A percentile compares a stretch with the other conserved stretches of the same genome.
These are phyloP conservation scores for Mugil cephalus DNA, from an alignment of 2,113 vertebrate genomes.

Conservation along the genomic window DNA sequence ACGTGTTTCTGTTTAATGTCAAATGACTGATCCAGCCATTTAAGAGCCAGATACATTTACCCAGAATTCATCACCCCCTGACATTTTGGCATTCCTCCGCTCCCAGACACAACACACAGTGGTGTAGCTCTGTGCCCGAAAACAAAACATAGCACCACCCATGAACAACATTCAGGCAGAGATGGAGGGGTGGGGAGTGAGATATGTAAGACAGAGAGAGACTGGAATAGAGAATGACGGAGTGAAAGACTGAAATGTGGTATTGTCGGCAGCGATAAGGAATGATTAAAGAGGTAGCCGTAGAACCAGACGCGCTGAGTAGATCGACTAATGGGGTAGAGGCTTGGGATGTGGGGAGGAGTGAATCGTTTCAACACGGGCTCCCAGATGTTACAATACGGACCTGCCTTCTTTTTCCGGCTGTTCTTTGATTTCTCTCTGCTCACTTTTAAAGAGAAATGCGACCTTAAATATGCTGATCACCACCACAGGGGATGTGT, in stretches of 20 bases:
- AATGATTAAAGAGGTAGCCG: slow-evolving; percentile 91
- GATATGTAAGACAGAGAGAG: slow-evolving; percentile 42
- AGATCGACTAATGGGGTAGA: slow-evolving; percentile 88
- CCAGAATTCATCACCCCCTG: slow-evolving; percentile 61
- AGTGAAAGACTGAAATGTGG: slow-evolving; percentile 79
- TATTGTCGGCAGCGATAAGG: slow-evolving; percentile 90
- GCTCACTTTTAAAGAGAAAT: background rate
- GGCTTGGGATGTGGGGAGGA: slow-evolving; percentile 38
- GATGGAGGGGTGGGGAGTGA: background rate
- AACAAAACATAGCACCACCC: slow-evolving; percentile 67
- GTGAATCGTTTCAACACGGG: slow-evolving; percentile 84
- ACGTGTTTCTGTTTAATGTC: too few relatives aligned
- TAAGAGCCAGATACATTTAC: slow-evolving; percentile 43
- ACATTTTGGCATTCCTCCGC: slow-evolving; percentile 32
- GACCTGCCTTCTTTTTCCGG: slow-evolving; percentile 47
- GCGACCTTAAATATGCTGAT: background rate
- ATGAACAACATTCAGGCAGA: slow-evolving; percentile 37
- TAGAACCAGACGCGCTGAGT: slow-evolving; percentile 86
- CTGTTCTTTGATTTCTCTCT: too few relatives aligned
- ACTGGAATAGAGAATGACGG: background rate
- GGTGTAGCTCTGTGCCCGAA: slow-evolving; percentile 44
- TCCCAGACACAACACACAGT: slow-evolving; percentile 55
- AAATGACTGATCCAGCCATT: slow-evolving; percentile 25
- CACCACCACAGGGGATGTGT: background rate
- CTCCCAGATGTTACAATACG: slow-evolving; percentile 88